Base-by-base conservation (phyloP, 2,797 vertebrate species). In the Glyptemys insculpta region DNA sequence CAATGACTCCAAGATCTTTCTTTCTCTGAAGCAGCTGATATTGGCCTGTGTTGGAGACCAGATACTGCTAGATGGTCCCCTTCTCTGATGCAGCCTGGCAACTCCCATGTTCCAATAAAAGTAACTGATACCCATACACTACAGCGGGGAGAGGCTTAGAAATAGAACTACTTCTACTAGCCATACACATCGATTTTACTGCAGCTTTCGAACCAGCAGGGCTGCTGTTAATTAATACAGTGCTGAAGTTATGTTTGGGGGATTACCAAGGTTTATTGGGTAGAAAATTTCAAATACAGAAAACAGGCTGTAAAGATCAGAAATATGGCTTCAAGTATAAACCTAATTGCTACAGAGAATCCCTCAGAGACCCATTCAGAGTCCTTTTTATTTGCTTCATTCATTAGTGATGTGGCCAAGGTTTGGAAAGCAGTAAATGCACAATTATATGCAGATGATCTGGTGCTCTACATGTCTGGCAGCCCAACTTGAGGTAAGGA, bases 231-330 rank as follows among this genome's bases (percentile, higher is more conserved):
- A 97, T 98, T 97, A 98, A 97, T 88, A 92, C 86, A 85, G 29
- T 2, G 1, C 94, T 96, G 90, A 95, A 96, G 96, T 96, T 97
- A 97, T 95, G 91, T 97, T 98, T 96, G 87, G 95, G 95, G 88
- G 89, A 97, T 96, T 89, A 95, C 95, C 84, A 96, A 90, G 83
- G 91, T 97, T 98, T 97, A 94, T 87, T 97, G 95, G 97, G 96
- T 97, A 97, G 93, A 96, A 98, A 98, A 96, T 93, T 98, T 97
- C 96, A 97, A 97, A 94, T 83, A 92, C 95, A 85, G 94, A 92
- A 96, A 95, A 89, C 90, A 97, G 92, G 95, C 86, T 92, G 95
- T 98, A 98, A 98, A 98, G 95, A 92, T 2, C 79, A 92, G 86
- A 97, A 95, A 96, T 93, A 95, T 96, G 85, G 96, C 97, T 96